Evolutionary conservation across 2,888 invertebrate genomes (phyloP).

Genomic region (Agrochola litura): DNA sequence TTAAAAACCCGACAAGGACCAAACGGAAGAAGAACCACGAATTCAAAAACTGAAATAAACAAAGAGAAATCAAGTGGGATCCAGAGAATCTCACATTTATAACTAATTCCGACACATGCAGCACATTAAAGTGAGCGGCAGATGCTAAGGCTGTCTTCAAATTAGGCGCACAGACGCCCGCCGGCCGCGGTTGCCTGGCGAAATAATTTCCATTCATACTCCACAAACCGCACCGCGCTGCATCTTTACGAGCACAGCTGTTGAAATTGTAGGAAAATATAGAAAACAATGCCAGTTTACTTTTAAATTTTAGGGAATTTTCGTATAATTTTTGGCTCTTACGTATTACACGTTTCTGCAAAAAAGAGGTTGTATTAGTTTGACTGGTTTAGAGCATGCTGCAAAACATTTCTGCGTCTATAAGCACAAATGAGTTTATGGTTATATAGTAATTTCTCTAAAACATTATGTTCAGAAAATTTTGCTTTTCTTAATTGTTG

Average conservation of each 20-base stretch:
- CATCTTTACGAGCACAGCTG: constrained; percentile 69
- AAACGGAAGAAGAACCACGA: not conserved
- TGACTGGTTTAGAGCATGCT: not conserved
- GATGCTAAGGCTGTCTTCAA: constrained; percentile 62
- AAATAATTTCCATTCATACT: constrained; percentile 67
- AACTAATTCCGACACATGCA: constrained; percentile 46
- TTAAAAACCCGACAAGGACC: not conserved
- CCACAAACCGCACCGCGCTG: constrained; percentile 60
- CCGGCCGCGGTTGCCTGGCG: constrained; percentile 39
- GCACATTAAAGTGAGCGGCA: constrained; percentile 54
- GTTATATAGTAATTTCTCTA: not conserved
- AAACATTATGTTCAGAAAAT: not conserved
- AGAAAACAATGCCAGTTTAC: constrained; percentile 53
- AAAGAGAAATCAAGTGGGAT: constrained; percentile 17
- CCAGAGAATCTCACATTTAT: constrained; percentile 39
- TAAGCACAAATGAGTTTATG: too few species aligned
- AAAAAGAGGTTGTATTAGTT: not conserved
- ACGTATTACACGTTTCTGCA: constrained; percentile 1
- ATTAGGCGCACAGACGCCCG: constrained; percentile 59
- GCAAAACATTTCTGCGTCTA: not conserved
- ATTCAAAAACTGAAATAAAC: constrained; percentile 1
- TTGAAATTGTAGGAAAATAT: constrained; percentile 58
- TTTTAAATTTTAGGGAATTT: constrained; percentile 28
- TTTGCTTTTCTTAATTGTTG: not conserved
- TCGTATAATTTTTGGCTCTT: constrained; percentile 5